phyloP scores from a whole-genome alignment of 2,113 vertebrate species.

The Lethenteron camtschaticum region DNA sequence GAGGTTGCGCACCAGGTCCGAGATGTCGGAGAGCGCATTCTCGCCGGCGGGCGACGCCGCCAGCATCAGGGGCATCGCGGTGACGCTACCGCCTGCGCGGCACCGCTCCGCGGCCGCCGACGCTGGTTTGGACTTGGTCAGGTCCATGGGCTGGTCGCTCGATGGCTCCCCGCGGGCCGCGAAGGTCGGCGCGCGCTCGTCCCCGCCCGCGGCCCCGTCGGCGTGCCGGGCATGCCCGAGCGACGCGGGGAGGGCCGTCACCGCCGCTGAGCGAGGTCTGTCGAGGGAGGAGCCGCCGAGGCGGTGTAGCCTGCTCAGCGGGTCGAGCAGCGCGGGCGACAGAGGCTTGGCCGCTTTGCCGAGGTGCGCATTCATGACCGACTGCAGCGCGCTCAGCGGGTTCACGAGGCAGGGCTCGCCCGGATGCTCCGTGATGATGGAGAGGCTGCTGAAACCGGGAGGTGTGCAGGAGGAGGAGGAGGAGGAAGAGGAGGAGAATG shows the following conservation, averaged over 20 bases:
- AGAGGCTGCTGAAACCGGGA: conserved; percentile 23
- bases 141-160: conserved; percentile 84
- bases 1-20: conserved; percentile 95
- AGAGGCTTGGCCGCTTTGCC: conserved; percentile 92
- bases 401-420: conserved; percentile 93
- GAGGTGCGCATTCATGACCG: conserved; percentile 93
- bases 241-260: conserved; percentile 62
- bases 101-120: neutral
- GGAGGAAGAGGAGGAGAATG: too few relatives aligned
- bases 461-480: too few relatives aligned
- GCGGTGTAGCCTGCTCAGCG: conserved; percentile 99
- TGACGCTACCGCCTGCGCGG: neutral
- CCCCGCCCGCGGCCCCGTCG: conserved; percentile 18
- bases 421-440: conserved; percentile 91
- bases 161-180: conserved; percentile 29
- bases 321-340: conserved; percentile 56
- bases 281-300: conserved; percentile 21
- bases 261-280: conserved; percentile 42
- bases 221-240: conserved; percentile 74
- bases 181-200: too few relatives aligned
- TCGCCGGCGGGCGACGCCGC: conserved; percentile 80
- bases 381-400: conserved; percentile 88
- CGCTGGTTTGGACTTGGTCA: conserved; percentile 66
- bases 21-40: conserved; percentile 96
- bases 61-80: neutral